These are phyloP conservation scores for Troilus luridus DNA, from an alignment of 2,888 invertebrate species.

Conservation along the genomic window DNA sequence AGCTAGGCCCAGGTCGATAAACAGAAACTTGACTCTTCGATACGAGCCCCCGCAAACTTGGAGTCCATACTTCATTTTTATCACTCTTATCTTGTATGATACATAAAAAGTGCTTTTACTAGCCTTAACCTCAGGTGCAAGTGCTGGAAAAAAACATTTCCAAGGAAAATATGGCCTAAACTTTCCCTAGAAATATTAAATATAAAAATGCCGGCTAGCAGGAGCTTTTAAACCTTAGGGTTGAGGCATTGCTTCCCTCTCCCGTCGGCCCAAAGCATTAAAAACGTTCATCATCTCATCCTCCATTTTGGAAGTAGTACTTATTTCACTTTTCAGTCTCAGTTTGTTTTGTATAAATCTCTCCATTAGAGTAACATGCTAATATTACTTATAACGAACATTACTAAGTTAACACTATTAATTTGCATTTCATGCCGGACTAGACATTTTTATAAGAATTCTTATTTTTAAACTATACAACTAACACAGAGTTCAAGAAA, in stretches of 20 bases:
- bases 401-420: no score
- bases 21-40: conserved; percentile 43
- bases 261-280: not conserved
- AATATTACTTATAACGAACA: no score
- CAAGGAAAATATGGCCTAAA: conserved; percentile 8
- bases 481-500: no score
- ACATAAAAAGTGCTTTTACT: conserved; percentile 30
- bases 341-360: no score
- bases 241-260: not conserved
- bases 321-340: not conserved
- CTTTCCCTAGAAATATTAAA: not conserved
- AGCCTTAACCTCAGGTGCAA: conserved; percentile 9
- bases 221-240: not conserved
- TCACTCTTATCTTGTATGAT: conserved; percentile 37
- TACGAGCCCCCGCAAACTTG: not conserved
- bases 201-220: not conserved
- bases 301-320: not conserved
- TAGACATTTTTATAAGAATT: no score
- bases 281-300: not conserved
- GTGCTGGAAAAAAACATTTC: conserved; percentile 20
- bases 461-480: no score
- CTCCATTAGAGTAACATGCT: no score
- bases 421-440: no score
- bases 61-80: conserved; percentile 29
- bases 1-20: not conserved